Evolutionary conservation across 2,113 vertebrate species (phyloP), one percentile per base, ranked within the genome.

Genomic region (Paraplagusia blochii): DNA sequence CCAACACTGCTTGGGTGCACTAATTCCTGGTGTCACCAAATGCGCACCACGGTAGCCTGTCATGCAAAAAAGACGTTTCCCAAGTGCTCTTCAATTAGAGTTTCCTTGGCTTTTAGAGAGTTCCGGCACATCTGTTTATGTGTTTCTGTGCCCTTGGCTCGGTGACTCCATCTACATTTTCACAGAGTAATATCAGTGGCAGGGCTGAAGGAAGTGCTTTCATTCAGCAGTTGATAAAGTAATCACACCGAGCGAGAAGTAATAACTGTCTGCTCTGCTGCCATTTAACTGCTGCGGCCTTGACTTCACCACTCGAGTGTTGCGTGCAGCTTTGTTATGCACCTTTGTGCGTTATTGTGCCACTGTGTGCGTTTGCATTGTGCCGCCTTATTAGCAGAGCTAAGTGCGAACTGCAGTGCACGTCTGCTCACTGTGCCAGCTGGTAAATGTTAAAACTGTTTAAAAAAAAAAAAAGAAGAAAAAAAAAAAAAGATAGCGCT

Each of bases 221-320:
- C 56, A 74, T 74, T 69, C 63, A 63, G 71, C 7, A 45, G 53
- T 35, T 82, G 67, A 81, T 76, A 54, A 64, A 69, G 59, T 83
- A 74, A 80, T 87, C 76, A 83, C 48, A 68, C 55, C 11, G 47
- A 80, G 29, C 19, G 66, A 72, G 66, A 71, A 75, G 66, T 58
- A 77, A 86, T 77, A 73, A 70, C 81, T 73, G 65, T 80, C 63
- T 68, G 34, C 70, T 48, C 15, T 35, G 60, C 38, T 34, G 34
- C 77, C 57, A 56, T 74, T 74, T 77, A 82, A 72, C 74, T 63
- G 51, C 74, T 40, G 57, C 17, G 53, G 73, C 82, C 82, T 86
- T 81, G 84, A 81, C 84, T 84, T 73, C 43, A 39, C 73, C 70
- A 72, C 71, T 72, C 58, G 78, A 72, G 66, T 35, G 33, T 52